Evolutionary conservation across 2,888 invertebrate species (phyloP), one percentile per base, ranked within the genome.

Genomic region (Cenopis cana): DNA sequence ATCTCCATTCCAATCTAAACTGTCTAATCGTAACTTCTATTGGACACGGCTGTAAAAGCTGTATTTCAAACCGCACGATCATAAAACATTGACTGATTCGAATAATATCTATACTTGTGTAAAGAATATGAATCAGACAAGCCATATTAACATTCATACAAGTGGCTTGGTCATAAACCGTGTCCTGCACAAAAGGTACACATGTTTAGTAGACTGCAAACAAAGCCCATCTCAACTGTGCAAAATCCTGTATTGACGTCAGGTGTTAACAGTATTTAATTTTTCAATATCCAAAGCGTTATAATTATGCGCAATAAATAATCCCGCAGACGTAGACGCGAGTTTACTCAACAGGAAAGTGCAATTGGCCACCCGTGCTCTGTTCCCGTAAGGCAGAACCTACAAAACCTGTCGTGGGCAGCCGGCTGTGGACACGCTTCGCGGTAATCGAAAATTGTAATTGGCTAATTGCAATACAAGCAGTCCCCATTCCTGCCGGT

Each of bases 361-460:
- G 81, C 83, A 84, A 81, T 80, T 83, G 86, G 78, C 89, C 88
- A 89, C 87, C 88, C 87, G 83, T 82, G 77, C 76, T 77, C 81
- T 76, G 73, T 72, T 81, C 78, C 74, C 79, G 80, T 79, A 77
- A 80, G 68, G 80, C 74, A 74, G 79, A 84, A 86, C 85, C 85
- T 80, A 87, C 85, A 82, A 83, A 90, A 90, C 90, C 89, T 84
- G 89, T 88, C 86, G 81, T 74, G 76, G 75, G 76, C 79, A 78
- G 79, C 79, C 82, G 76, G 78, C 79, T 75, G 77, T 77, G 78
- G 85, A 83, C 84, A 87, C 83, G 87, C 84, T 85, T 77, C 78
- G 79, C 81, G 79, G 82, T 88, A 89, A 89, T 89, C 88, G 86
- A 89, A 90, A 89, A 90, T 88, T 87, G 83, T 86, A 83, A 86